Conservation (phyloP, 2,113 vertebrate species). For the Eonycteris spelaea region DNA sequence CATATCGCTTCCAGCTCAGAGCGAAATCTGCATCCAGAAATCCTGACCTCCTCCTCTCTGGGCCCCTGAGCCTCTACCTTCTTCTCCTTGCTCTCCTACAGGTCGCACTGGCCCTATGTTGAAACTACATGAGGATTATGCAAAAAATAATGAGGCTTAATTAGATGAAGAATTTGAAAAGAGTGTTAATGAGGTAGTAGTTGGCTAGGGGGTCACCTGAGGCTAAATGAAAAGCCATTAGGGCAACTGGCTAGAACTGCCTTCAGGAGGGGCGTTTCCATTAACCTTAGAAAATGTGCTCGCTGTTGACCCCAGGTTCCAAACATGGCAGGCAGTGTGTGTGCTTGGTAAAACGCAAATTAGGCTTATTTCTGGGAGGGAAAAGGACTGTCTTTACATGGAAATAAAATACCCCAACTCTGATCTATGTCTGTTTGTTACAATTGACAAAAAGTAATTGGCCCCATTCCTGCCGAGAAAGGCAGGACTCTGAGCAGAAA, state of each 20-base stretch:
- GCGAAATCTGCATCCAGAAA: not conserved
- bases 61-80: not conserved
- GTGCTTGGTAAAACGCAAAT: not conserved
- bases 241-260: not conserved
- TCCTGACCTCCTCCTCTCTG: fast-evolving
- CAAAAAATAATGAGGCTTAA: not conserved
- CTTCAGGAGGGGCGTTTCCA: not conserved
- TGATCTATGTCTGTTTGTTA: not conserved
- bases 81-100: not conserved
- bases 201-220: not conserved
- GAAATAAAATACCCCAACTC: not conserved
- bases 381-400: not conserved
- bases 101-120: not conserved
- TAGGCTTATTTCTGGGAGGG: not conserved
- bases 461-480: not conserved
- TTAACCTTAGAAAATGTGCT: not conserved
- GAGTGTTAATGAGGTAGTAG: not conserved
- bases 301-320: not conserved
- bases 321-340: not conserved
- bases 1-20: not conserved
- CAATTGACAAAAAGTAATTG: not conserved
- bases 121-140: not conserved
- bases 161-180: not conserved
- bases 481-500: not conserved
- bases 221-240: not conserved